Evolutionary conservation across 2,797 vertebrate species (phyloP), one percentile per base, ranked within the genome.

Genomic region (Hydrolagus colliei): DNA sequence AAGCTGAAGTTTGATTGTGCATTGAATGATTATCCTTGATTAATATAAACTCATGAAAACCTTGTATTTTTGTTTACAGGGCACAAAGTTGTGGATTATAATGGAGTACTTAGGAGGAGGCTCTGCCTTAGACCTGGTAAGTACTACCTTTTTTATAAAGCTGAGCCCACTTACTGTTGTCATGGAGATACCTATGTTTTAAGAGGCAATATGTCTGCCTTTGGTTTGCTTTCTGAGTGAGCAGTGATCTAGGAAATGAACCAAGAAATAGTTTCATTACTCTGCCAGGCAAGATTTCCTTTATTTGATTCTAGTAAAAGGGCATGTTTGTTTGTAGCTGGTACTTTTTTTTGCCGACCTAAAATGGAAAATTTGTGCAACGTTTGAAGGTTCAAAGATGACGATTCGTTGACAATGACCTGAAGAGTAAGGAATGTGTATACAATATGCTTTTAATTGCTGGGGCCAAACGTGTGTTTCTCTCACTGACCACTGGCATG

Each of bases 81-180:
- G 94, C 88, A 95, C 94, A 88, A 95, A 95, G 88, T 90, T 95
- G 89, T 95, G 94, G 94, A 95, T 95, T 89, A 95, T 95, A 91
- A 95, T 95, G 94, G 94, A 95, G 89, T 95, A 95, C 86, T 89
- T 95, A 85, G 94, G 94, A 86, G 94, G 94, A 4, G 94, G 94
- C 59, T 95, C 94, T 78, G 94, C 94, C 59, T 89, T 95, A 88
- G 94, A 95, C 91, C 92, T 95, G 87, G 94, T 95, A 90, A 94
- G 94, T 93, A 89, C 88, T 88, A 52, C 41, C 41, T 52, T 52
- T 27, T 52, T 52, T 52, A 10, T 41, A 16, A 52, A 67, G 20
- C 67, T 73, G 12, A n/a, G 41, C 41, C 32, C 13, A 71, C 52
- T n/a, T 32, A 18, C 62, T 14, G 9, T 35, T 20, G 16, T 67